Percentiles rank a stretch among this genome's conserved stretches.
Evolutionary conservation across 2,113 vertebrate genomes (phyloP).

Genomic region (Corapipo altera): DNA sequence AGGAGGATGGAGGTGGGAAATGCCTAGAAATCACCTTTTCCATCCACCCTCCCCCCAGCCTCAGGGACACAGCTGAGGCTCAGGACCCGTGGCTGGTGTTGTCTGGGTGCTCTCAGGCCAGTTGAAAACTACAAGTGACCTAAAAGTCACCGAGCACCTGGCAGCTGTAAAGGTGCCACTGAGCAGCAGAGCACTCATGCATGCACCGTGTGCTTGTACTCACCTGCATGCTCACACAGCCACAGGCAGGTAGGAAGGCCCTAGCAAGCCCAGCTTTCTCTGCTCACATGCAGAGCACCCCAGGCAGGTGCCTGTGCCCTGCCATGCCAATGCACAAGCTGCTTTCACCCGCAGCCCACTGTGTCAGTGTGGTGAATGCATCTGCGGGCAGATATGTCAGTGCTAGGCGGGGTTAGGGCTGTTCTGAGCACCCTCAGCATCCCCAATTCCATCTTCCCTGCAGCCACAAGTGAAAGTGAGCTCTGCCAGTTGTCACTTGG

Average conservation of each 20-base stretch:
- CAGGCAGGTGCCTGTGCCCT: not conserved
- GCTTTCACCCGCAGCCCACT: not conserved
- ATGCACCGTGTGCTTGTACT: accelerated
- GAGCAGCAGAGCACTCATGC: not conserved
- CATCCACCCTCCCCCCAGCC: not conserved
- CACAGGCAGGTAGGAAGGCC: accelerated
- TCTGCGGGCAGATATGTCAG: not conserved
- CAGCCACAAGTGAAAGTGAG: accelerated
- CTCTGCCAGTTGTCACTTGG: not conserved
- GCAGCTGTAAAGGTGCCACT: not conserved
- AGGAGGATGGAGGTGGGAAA: not conserved
- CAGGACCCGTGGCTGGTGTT: not conserved
- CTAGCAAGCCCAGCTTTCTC: not conserved
- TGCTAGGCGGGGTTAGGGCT: accelerated
- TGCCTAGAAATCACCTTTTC: not conserved
- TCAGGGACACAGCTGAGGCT: not conserved
- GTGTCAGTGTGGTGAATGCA: not conserved
- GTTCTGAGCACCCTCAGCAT: not conserved
- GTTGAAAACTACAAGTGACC: not conserved
- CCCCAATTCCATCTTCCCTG: not conserved
- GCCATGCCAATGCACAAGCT: not conserved
- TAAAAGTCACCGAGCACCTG: not conserved
- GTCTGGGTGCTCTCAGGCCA: not conserved
- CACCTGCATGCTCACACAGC: not conserved
- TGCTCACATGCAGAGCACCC: not conserved